Percentiles rank a stretch among this genome's conserved stretches.
phyloP scores from a whole-genome alignment of 2,888 invertebrate genomes.

The Melieria picta region DNA sequence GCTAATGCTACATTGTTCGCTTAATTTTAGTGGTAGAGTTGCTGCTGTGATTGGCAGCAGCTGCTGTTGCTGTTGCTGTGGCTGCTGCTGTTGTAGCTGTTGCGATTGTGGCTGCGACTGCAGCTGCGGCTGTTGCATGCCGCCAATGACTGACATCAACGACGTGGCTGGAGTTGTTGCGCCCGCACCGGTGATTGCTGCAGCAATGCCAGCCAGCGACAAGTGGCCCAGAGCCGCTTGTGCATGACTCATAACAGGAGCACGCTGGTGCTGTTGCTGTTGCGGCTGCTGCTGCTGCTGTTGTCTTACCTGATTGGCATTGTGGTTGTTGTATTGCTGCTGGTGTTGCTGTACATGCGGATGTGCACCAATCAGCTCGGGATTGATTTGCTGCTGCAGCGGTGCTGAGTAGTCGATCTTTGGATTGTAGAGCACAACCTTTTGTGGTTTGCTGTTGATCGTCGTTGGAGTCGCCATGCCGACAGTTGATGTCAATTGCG shows the following conservation, averaged over 20 bases:
- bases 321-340: constrained; percentile 37
- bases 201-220: constrained; percentile 23
- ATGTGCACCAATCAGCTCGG: constrained; percentile 60
- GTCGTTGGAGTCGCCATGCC: constrained; percentile 47
- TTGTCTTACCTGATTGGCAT: constrained; percentile 39
- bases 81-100: constrained; percentile 36
- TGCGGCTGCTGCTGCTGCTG: constrained; percentile 26
- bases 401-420: constrained; percentile 63
- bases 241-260: constrained; percentile 21
- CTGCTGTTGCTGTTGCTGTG: constrained; percentile 40
- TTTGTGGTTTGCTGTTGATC: constrained; percentile 46
- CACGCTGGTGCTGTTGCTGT: constrained; percentile 18
- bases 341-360: constrained; percentile 59
- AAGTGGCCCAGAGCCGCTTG: constrained; percentile 28
- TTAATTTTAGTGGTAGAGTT: constrained; percentile 49
- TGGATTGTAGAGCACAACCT: constrained; percentile 56
- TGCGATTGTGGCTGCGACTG: constrained; percentile 38
- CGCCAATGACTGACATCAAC: constrained; percentile 22
- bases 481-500: constrained; percentile 42
- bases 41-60: constrained; percentile 31
- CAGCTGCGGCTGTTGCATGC: constrained; percentile 33
- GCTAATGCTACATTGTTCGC: constrained; percentile 52
- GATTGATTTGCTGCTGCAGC: constrained; percentile 61
- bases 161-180: constrained; percentile 8
- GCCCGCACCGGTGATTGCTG: constrained; percentile 4